phyloP scores from a whole-genome alignment of 2,888 invertebrate species.

The Idaea biselata region DNA sequence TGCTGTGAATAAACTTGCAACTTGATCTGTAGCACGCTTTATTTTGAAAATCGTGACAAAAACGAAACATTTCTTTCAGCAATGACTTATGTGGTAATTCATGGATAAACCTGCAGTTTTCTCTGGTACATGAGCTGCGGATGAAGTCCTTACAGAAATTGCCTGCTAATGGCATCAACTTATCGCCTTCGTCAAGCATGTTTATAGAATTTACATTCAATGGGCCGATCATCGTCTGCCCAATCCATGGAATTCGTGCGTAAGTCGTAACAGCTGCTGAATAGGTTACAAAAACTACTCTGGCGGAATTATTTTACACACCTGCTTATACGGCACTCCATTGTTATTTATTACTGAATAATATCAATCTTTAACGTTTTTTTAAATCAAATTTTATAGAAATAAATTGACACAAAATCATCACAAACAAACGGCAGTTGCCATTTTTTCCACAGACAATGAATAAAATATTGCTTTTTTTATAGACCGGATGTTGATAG shows the following conservation, averaged over 20 bases:
- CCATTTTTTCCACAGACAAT: neutral
- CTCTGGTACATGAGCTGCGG: slow-evolving; percentile 74
- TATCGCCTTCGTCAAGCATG: slow-evolving; percentile 51
- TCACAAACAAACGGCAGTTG: slow-evolving; percentile 6
- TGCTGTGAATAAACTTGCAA: slow-evolving; percentile 86
- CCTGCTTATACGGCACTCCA: neutral
- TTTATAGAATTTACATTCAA: slow-evolving; percentile 40
- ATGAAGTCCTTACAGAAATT: slow-evolving; percentile 75
- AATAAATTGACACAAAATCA: slow-evolving; percentile 4
- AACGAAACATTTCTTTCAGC: slow-evolving; percentile 69
- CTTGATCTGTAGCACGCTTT: slow-evolving; percentile 83
- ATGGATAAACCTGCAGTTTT: slow-evolving; percentile 75
- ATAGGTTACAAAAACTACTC: neutral
- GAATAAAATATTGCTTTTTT: too few relatives aligned
- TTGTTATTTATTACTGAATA: neutral
- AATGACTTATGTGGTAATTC: slow-evolving; percentile 58
- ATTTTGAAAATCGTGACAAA: slow-evolving; percentile 85
- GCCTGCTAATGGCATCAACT: slow-evolving; percentile 35
- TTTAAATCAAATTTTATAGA: neutral
- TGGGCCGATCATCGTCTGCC: slow-evolving; percentile 40
- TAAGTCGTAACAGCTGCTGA: slow-evolving; percentile 10
- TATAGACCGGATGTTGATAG: too few relatives aligned
- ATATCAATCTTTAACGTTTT: neutral
- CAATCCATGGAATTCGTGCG: slow-evolving; percentile 7
- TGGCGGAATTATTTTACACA: neutral